Evolutionary conservation across 2,797 vertebrate species (phyloP).

Genomic region (Sphenopsis melanotis): DNA sequence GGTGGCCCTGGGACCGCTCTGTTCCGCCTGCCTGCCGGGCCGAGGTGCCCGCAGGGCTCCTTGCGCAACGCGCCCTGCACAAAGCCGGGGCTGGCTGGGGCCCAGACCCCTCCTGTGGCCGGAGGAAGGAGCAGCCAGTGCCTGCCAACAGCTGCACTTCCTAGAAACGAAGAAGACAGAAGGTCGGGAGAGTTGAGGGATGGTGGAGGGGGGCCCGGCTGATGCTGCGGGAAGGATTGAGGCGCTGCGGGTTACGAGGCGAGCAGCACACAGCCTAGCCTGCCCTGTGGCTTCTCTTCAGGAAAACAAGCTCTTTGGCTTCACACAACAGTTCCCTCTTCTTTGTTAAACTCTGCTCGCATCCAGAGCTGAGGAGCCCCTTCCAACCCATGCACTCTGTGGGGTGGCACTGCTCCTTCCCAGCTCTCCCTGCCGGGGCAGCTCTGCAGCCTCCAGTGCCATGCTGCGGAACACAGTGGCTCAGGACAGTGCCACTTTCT

Average conservation of each 20-base stretch:
- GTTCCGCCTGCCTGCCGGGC: neutral
- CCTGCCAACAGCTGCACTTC: slow-evolving; percentile 60
- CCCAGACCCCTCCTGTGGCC: slow-evolving; percentile 9
- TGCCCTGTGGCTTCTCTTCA: neutral
- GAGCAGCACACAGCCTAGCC: neutral
- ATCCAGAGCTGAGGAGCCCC: neutral
- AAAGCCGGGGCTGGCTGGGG: neutral
- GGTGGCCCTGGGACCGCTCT: neutral
- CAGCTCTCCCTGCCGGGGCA: accelerated
- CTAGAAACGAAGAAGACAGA: slow-evolving; percentile 55
- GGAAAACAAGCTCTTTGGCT: neutral
- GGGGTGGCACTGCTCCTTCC: accelerated
- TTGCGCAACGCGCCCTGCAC: slow-evolving; percentile 13
- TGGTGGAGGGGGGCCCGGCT: neutral
- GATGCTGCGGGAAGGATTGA: neutral
- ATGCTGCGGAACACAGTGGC: accelerated
- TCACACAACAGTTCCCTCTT: neutral
- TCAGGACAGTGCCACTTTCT: neutral
- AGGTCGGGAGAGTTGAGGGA: slow-evolving; percentile 31
- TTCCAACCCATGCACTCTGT: accelerated
- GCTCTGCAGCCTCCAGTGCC: neutral
- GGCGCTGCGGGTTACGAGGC: neutral
- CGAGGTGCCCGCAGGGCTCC: neutral
- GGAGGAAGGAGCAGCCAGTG: slow-evolving; percentile 46
- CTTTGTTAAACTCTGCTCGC: neutral